Conservation (phyloP, 1,140 invertebrate genomes). For the Augochlora pura region DNA sequence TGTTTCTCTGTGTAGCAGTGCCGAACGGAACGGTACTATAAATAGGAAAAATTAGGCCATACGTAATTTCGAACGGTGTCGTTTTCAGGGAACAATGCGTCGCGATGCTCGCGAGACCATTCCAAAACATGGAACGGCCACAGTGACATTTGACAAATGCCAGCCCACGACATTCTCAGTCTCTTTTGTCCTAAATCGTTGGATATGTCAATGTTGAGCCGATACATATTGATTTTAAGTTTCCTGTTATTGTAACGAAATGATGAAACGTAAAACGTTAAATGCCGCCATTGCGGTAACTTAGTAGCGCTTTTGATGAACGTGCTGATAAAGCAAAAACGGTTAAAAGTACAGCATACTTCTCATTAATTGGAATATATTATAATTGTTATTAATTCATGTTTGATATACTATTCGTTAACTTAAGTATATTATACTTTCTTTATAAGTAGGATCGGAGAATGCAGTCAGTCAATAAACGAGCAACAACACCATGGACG, state of each 20-base stretch:
- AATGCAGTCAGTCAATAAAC: too few relatives aligned
- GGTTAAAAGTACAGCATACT: too few relatives aligned
- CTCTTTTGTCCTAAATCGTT: constrained; percentile 52
- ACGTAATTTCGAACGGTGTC: neutral
- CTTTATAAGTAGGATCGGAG: too few relatives aligned
- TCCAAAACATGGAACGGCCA: constrained; percentile 24
- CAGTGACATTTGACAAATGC: constrained; percentile 62
- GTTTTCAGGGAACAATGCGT: constrained; percentile 14
- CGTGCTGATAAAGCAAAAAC: too few relatives aligned
- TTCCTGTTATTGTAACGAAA: neutral
- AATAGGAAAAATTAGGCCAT: constrained; percentile 6
- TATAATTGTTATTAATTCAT: too few relatives aligned
- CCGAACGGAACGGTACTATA: neutral
- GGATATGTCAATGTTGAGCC: constrained; percentile 30
- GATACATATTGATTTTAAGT: constrained; percentile 19
- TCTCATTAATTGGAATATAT: too few relatives aligned
- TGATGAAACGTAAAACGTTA: neutral
- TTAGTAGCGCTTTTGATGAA: neutral
- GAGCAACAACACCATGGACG: too few relatives aligned
- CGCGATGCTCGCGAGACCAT: constrained; percentile 28
- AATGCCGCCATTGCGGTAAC: neutral
- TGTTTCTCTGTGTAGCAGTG: neutral
- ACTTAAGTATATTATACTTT: too few relatives aligned
- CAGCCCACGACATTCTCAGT: constrained; percentile 57
- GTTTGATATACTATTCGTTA: too few relatives aligned